Evolutionary conservation across 1,140 invertebrate species (phyloP), one percentile per base, ranked within the genome.

Genomic region (Prorops nasuta): DNA sequence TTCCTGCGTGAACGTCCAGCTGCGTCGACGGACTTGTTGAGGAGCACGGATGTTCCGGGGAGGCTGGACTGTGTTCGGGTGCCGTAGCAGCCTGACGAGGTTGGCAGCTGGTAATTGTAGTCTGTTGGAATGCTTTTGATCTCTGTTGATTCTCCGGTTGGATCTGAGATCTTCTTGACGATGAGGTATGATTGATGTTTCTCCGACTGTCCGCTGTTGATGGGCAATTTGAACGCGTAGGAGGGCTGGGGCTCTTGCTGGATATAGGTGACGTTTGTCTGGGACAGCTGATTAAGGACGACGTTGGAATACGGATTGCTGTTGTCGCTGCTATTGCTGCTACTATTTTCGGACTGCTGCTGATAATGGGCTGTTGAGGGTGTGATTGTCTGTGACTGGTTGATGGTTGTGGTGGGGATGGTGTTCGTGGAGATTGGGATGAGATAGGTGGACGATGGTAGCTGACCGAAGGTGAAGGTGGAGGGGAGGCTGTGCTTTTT

Each of bases 401-500:
- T 45, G 56, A 39, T 20, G 24, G 43, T 44, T 40, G 58, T 31
- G 47, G 47, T 20, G 51, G 56, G 12, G 58, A 52, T 36, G 31
- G 51, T 44, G 38, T 54, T 56, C 15, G 56, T 15, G 45, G 60
- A 34, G 63, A 77, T 62, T 39, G 75, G 75, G 66, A 76, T 72
- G 58, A 76, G 71, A 61, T 71, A 64, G 55, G 72, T 75, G 20
- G 73, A 74, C 48, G 73, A 47, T 38, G 75, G 71, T 40, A 74
- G 51, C 46, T 74, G 66, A 15, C 58, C 60, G 71, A 76, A 54
- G 36, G 59, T 52, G 58, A 67, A 42, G 58, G 54, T 55, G 9
- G 51, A 41, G 44, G 64, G 43, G 63, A 69, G 46, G 64, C 63
- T 53, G 43, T 37, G 45, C 24, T 53, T 54, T 44, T 56, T 60